phyloP scores from a whole-genome alignment of 2,113 vertebrate genomes.

The Numida meleagris region DNA sequence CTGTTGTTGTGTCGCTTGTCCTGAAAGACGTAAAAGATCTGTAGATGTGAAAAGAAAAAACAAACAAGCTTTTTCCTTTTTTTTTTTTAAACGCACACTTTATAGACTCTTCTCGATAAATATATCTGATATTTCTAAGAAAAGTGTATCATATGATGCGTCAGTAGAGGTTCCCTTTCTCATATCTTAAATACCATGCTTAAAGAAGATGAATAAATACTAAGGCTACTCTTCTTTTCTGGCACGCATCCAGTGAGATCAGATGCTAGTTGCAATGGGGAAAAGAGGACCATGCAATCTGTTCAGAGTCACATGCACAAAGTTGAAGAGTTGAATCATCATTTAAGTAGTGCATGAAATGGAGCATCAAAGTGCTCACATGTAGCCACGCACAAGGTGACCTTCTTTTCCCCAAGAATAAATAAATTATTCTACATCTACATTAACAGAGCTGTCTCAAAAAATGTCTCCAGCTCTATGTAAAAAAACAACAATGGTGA shows the following conservation, averaged over 20 bases:
- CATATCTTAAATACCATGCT: neutral
- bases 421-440: neutral
- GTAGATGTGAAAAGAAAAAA: constrained; percentile 46
- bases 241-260: neutral
- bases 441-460: neutral
- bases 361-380: constrained; percentile 34
- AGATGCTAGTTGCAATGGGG: neutral
- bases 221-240: constrained; percentile 8
- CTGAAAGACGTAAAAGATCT: constrained; percentile 79
- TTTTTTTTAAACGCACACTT: neutral
- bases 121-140: neutral
- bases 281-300: neutral
- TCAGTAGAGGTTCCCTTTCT: constrained; percentile 1
- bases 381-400: neutral
- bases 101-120: neutral
- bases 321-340: constrained; percentile 18
- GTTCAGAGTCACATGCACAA: constrained; percentile 31
- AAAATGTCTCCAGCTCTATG: neutral
- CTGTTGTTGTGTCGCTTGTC: constrained; percentile 69
- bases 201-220: constrained; percentile 12
- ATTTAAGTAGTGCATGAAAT: constrained; percentile 20
- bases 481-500: neutral
- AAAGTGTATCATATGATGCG: neutral
- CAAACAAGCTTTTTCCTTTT: neutral
- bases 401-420: neutral